phyloP scores from a whole-genome alignment of 2,797 vertebrate genomes.

The Melopsittacus undulatus region DNA sequence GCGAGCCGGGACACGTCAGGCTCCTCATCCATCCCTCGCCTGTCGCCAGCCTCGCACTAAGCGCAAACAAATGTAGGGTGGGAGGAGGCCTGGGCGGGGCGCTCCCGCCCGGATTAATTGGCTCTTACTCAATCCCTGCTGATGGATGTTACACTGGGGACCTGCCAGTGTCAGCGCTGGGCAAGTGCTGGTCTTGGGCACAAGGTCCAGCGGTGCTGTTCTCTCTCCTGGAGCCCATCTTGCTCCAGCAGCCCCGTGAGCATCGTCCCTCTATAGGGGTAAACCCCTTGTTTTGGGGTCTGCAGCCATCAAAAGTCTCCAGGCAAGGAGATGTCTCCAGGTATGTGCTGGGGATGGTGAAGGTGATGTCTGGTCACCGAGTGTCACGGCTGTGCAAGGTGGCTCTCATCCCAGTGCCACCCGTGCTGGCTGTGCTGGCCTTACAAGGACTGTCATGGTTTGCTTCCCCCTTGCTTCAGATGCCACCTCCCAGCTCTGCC shows the following conservation, averaged over 20 bases:
- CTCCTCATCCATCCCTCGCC: not conserved
- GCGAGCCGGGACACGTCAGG: not conserved
- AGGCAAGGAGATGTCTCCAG: not conserved
- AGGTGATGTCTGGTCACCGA: not conserved
- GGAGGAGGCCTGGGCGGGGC: not conserved
- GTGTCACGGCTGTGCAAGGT: not conserved
- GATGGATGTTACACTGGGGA: not conserved
- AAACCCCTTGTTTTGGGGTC: not conserved
- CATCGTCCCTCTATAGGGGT: accelerated
- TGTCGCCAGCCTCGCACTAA: not conserved
- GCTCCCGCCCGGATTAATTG: not conserved
- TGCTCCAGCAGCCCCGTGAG: not conserved
- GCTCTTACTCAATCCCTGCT: not conserved
- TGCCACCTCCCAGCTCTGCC: not conserved
- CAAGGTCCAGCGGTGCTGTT: not conserved
- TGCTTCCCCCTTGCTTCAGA: not conserved
- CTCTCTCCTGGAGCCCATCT: not conserved
- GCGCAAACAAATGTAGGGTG: not conserved
- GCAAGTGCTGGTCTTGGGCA: not conserved
- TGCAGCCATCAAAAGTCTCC: not conserved
- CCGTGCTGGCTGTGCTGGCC: not conserved
- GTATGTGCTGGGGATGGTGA: not conserved
- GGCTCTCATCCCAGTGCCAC: not conserved
- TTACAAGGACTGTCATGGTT: not conserved
- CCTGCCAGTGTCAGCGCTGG: not conserved